Base-by-base conservation (phyloP, 2,113 vertebrate species). In the Cryptomyrus ogoouensis region DNA sequence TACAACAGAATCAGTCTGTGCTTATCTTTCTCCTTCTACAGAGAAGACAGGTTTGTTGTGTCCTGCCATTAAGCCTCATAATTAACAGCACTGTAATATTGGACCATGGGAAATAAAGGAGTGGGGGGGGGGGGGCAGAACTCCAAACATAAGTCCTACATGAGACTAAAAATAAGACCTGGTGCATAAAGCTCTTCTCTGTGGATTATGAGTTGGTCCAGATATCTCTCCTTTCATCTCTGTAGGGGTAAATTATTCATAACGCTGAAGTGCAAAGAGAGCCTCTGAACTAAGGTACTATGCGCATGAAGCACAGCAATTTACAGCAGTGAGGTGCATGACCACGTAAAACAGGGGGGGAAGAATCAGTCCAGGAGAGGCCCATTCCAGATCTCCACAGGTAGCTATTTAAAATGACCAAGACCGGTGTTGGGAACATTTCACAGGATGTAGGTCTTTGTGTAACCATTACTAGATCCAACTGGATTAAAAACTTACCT, bases 401-500 rank as follows among this genome's bases (percentile, higher is more conserved):
- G 66, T 15, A 35, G 27, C 9, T 1, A 39, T 77, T 77, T 39
- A 17, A 77, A 17, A 39, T 39, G 31, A 39, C 70, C 70, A 80
- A 19, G 74, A 39, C 13, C 35, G 8, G 31, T 80, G 35, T 7
- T 80, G 74, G 35, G 13, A 35, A 80, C 42, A 35, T 80, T 80
- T 39, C 7, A 80, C 31, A 19, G 27, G 15, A 77, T 10, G 1
- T 31, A 31, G n/a, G 62, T 70, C n/a, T 9, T 56, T n/a, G 56
- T 70, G 62, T 42, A 17, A 42, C 17, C 74, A 80, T 19, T 80
- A 80, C 74, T 2, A 50, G 49, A 6, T 52, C 27, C 10, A 35
- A 15, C 8, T 21, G 31, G 50, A 49, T 50, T 7, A 87, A 87
- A n/a, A 15, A 62, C 96, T 96, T 94, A 99, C 98, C 97, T 99